These are phyloP conservation scores for Callospermophilus lateralis DNA, from an alignment of 2,113 vertebrate genomes.

Conservation along the genomic window DNA sequence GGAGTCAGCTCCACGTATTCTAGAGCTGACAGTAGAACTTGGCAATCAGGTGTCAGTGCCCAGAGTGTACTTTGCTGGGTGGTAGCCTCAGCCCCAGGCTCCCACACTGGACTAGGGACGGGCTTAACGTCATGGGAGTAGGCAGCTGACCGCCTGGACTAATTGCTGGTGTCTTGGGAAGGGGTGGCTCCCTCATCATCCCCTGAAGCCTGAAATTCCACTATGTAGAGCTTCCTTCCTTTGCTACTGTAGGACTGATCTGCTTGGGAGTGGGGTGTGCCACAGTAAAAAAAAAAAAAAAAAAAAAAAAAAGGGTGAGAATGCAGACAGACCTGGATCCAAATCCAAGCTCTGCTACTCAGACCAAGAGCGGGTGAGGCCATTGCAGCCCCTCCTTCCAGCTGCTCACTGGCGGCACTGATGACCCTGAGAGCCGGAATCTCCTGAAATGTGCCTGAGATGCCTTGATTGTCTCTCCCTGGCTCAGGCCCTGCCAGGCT, in stretches of 20 bases:
- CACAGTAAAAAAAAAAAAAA: not conserved
- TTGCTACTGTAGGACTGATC: not conserved
- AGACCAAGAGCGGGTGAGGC: not conserved
- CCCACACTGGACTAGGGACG: not conserved
- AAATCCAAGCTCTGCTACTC: not conserved
- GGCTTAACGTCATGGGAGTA: not conserved
- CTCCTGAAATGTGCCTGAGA: not conserved
- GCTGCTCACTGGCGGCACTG: not conserved
- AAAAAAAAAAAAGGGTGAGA: not conserved
- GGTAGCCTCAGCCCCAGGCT: not conserved
- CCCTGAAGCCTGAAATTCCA: not conserved
- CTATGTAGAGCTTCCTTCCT: not conserved
- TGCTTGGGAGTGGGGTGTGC: not conserved
- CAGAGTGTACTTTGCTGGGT: not conserved
- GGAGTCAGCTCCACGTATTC: not conserved
- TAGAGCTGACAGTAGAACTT: not conserved
- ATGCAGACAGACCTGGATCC: not conserved
- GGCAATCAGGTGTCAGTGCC: not conserved
- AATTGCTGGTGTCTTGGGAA: not conserved
- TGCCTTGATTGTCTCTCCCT: not conserved
- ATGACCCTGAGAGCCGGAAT: rapidly evolving
- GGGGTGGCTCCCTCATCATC: rapidly evolving
- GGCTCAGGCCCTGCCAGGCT: not conserved
- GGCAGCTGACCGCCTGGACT: not conserved
- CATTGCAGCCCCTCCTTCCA: not conserved